Evolutionary conservation across 2,888 invertebrate species (phyloP), one percentile per base, ranked within the genome.

Genomic region (Dorcus hopei): DNA sequence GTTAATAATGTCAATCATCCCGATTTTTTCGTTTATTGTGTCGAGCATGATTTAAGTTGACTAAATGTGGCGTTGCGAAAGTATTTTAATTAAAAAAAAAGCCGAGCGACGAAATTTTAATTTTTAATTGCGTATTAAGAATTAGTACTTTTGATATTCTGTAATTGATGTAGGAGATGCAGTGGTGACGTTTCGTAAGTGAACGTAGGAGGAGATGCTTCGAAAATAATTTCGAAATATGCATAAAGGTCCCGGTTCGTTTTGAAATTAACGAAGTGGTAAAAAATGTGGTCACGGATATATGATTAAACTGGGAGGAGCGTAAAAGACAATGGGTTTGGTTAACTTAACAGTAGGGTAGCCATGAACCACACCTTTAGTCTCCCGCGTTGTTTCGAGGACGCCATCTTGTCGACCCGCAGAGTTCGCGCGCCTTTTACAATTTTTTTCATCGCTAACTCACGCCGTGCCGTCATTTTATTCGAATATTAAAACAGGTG

Each of bases 271-370:
- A 43, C 47, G 54, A 47, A 47, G 47, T 47, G 45, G 45, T 45
- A 54, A 54, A 54, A 47, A 54, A 54, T 45, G 54, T 45, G 54
- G 45, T 47, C 58, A 54, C 58, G 45, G 58, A 50, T 58, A 58
- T 49, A 62, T 68, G 60, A 68, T 68, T 68, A 68, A 62, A 65
- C 62, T 67, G 69, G 69, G 69, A 68, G 69, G 69, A 69, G 68
- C 67, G 54, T 64, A 61, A 64, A 68, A 69, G 67, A 69, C 69
- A 69, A 69, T 69, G 68, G 69, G 66, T 67, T 68, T 64, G 67
- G 68, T 68, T 66, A 64, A 59, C 61, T 65, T 65, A 63, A 65
- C 65, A 64, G 68, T 67, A 66, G 69, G 66, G 65, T 65, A 64
- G 59, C 67, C 64, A 64, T 60, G 64, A 62, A 68, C 69, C 69